Evolutionary conservation across 2,888 invertebrate genomes (phyloP), one percentile per base, ranked within the genome.

Genomic region (Orchestes rusci): DNA sequence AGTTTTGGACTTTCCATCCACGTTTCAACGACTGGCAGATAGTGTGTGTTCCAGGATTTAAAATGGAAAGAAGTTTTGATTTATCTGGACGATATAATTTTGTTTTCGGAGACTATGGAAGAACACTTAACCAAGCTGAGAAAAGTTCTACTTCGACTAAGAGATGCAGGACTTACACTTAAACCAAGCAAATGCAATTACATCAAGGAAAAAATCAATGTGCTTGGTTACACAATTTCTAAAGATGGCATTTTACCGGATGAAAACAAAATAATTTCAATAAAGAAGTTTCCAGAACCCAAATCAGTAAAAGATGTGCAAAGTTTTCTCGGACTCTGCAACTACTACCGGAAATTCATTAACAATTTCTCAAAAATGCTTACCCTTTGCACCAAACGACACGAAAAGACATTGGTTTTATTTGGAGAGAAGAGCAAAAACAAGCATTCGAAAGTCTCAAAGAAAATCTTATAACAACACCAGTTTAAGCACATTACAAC

Each of bases 381-480:
- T n/a, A n/a, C n/a, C n/a, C n/a, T n/a, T n/a, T n/a, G n/a, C n/a
- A n/a, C n/a, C n/a, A n/a, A n/a, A n/a, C n/a, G n/a, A 23, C 23
- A 7, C 5, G 23, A 23, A 23, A 23, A 10, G 23, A 5, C 10
- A 23, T 10, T 7, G 23, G 23, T 7, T 23, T 23, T 23, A 23
- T 10, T 7, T 23, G 23, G 32, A 36, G 15, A 18, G 16, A 23
- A 23, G 23, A 5, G 7, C 23, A 23, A 23, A 23, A 23, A 23
- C 5, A 7, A 10, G 23, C 23, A 5, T 37, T 37, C 13, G 18
- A 23, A 5, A 35, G 5, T 7, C 18, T 35, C 5, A 37, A 15
- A 15, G 23, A 37, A 20, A 37, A 37, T 10, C 12, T 37, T 13
- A 37, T 27, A 5, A 37, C n/a, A 3, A 18, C 23, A 4, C 37